phyloP scores from a whole-genome alignment of 2,797 vertebrate genomes.

The Sylvilagus floridanus region DNA sequence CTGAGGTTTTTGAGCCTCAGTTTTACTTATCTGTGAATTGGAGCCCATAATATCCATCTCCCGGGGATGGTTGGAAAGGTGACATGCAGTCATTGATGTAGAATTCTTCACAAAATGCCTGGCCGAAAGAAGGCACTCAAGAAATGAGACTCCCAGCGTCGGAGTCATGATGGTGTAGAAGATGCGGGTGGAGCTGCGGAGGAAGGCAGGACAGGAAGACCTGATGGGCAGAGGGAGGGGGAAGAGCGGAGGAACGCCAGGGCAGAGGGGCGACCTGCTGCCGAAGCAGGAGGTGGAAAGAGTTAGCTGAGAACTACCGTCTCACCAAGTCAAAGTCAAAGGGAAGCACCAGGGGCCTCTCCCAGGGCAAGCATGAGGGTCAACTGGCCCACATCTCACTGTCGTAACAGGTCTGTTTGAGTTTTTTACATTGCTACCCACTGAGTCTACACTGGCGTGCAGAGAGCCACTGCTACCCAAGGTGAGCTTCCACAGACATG shows the following conservation, averaged over 20 bases:
- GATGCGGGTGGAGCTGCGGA: neutral
- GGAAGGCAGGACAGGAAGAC: neutral
- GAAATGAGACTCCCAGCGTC: neutral
- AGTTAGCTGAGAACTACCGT: neutral
- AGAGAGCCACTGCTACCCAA: neutral
- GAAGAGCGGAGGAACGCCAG: neutral
- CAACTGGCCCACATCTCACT: neutral
- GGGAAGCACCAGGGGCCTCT: neutral
- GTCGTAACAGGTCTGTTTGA: neutral
- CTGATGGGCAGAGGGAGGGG: neutral
- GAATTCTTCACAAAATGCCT: neutral
- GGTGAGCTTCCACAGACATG: neutral
- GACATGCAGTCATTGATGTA: neutral
- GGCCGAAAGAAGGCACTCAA: neutral
- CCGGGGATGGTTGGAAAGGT: neutral
- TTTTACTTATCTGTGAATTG: conserved; percentile 15
- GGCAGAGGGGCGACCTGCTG: neutral
- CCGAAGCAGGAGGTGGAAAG: neutral
- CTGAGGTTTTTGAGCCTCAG: neutral
- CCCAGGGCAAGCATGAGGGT: neutral
- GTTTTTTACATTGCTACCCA: neutral
- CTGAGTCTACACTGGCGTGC: neutral
- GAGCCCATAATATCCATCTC: neutral
- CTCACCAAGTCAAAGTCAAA: neutral
- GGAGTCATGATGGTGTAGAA: neutral